Conservation (phyloP, 2,888 invertebrate species). For the Thereva nobilitata region DNA sequence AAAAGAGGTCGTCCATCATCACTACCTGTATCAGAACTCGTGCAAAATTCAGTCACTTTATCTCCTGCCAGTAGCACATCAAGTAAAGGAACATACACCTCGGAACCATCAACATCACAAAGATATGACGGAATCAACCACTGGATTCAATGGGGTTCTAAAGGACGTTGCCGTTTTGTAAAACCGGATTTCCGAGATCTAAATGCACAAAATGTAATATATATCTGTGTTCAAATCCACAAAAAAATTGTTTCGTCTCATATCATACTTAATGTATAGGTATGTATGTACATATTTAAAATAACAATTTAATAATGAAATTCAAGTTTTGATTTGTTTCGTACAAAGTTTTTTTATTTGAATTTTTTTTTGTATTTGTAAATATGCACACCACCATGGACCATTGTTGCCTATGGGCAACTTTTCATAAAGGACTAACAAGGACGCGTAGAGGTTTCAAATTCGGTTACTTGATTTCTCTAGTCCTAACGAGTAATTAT, state of each 20-base stretch:
- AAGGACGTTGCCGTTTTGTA: not conserved
- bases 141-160: not conserved
- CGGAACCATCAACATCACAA: not conserved
- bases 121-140: not conserved
- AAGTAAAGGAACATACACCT: not conserved
- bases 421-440: no score
- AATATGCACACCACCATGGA: no score
- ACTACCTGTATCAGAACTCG: not conserved
- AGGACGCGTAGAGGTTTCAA: no score
- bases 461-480: no score
- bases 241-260: not conserved
- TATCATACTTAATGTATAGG: not conserved
- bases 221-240: not conserved
- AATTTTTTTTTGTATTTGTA: no score
- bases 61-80: not conserved
- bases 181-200: not conserved
- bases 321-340: no score
- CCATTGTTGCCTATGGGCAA: no score
- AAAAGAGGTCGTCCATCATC: slow-evolving; percentile 4
- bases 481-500: no score
- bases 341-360: no score
- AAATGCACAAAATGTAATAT: not conserved
- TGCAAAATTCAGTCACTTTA: not conserved
- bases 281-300: no score
- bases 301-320: no score